Percentiles rank a stretch among this genome's conserved stretches.
Evolutionary conservation across 2,888 invertebrate species (phyloP).

Genomic region (Phortica okadai): DNA sequence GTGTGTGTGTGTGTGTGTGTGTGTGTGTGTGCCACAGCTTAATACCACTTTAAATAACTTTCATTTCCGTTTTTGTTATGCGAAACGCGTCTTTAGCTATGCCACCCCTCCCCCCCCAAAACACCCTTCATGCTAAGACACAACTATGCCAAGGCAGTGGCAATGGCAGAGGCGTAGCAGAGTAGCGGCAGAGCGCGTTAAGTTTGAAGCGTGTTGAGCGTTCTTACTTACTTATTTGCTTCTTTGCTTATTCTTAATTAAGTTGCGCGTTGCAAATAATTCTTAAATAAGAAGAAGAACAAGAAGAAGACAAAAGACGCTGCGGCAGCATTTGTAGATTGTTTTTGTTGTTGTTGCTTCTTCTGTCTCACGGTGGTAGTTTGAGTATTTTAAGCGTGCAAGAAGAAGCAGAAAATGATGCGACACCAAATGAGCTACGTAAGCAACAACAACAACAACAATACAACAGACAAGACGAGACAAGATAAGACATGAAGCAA

Average conservation of each 20-base stretch:
- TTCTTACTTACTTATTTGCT: not conserved
- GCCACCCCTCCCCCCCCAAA: conserved; percentile 40
- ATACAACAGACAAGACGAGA: not conserved
- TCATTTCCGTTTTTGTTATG: conserved; percentile 65
- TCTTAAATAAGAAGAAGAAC: conserved; percentile 39
- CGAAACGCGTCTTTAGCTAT: conserved; percentile 55
- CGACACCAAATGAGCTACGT: no score
- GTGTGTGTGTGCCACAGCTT: conserved; percentile 52
- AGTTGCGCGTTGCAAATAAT: conserved; percentile 51
- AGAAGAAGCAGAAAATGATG: not conserved
- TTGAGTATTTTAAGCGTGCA: not conserved
- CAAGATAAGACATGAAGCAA: not conserved
- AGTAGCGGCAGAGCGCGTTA: conserved; percentile 33
- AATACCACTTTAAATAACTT: conserved; percentile 65
- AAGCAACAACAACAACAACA: no score
- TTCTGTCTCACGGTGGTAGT: not conserved
- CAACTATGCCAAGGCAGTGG: not conserved
- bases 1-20: not conserved
- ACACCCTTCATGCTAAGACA: not conserved
- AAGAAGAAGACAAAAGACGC: not conserved
- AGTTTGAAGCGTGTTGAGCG: conserved; percentile 43
- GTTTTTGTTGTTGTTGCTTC: not conserved
- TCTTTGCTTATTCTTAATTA: conserved; percentile 61
- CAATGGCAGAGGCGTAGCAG: not conserved
- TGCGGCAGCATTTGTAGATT: not conserved